These are phyloP conservation scores for Aphaenogaster floridana DNA, from an alignment of 1,140 invertebrate genomes.

Conservation along the genomic window DNA sequence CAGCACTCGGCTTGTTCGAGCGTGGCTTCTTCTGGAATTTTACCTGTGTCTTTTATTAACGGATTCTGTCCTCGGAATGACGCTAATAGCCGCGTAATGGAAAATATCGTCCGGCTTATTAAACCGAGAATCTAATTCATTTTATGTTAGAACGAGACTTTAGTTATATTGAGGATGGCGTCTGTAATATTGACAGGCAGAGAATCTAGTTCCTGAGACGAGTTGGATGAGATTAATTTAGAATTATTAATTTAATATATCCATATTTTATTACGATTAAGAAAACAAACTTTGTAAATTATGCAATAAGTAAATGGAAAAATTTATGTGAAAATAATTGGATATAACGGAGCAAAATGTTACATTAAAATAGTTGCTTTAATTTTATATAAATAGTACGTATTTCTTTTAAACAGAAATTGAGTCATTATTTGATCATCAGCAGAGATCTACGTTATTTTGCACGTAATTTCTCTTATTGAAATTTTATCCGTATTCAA, in stretches of 20 bases:
- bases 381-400: not conserved
- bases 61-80: not conserved
- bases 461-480: not conserved
- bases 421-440: too few relatives aligned
- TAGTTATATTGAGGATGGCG: not conserved
- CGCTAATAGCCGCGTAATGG: conserved; percentile 16
- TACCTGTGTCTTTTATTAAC: conserved; percentile 23
- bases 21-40: conserved; percentile 41
- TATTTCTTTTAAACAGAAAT: not conserved
- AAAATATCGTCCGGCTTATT: conserved; percentile 22
- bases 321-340: not conserved
- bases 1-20: not conserved
- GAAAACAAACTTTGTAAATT: not conserved
- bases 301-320: not conserved
- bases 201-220: not conserved
- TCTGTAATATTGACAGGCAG: not conserved
- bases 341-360: not conserved
- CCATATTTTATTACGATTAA: not conserved
- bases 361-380: not conserved
- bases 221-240: not conserved
- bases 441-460: not conserved
- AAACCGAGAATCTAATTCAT: conserved; percentile 7
- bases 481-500: not conserved
- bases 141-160: not conserved
- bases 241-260: conserved; percentile 22